Evolutionary conservation across 2,888 invertebrate genomes (phyloP), one percentile per base, ranked within the genome.

Genomic region (Acrobeloides nanus): DNA sequence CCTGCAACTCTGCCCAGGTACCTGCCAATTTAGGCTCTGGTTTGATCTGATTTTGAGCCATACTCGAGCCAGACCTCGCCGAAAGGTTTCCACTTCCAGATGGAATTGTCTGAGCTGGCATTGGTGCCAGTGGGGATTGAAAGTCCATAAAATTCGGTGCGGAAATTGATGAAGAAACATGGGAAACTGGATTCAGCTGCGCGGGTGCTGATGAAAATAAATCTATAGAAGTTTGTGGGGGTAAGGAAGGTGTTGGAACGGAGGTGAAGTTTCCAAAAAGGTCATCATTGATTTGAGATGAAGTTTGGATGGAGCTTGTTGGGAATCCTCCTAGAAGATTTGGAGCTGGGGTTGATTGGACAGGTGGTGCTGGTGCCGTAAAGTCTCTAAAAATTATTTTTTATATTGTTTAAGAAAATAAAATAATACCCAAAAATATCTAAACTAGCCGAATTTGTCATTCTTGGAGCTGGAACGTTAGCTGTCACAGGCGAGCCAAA

Each of bases 1-100:
- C 53, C 33, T 44, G 48, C 15, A 53, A 21, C 27, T 53, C 53
- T n/a, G 44, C 52, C 53, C 53, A 53, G n/a, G 45, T 53, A 20
- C 41, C 40, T 29, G 54, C 31, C 20, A 20, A 32, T 15, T 12
- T 17, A 18, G 10, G 44, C 3, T 35, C 10, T n/a, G 23, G 23
- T 3, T 35, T 12, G n/a, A 35, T n/a, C 21, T 43, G 31, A 10
- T 2, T 15, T 12, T 23, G 15, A 24, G 43, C 26, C 4, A 27
- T 21, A 40, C 15, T 32, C 12, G 25, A 18, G n/a, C 26, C 17
- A 23, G 24, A 25, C n/a, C 15, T 21, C 5, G 5, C n/a, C 3
- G 4, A 5, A 38, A 1, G 10, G 15, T 17, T 3, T 12, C 6
- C 15, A 1, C 21, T 3, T 42, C 43, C 37, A 21, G 33, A n/a